Conservation (phyloP, 2,797 vertebrate species). For the Clarias pachynema region DNA sequence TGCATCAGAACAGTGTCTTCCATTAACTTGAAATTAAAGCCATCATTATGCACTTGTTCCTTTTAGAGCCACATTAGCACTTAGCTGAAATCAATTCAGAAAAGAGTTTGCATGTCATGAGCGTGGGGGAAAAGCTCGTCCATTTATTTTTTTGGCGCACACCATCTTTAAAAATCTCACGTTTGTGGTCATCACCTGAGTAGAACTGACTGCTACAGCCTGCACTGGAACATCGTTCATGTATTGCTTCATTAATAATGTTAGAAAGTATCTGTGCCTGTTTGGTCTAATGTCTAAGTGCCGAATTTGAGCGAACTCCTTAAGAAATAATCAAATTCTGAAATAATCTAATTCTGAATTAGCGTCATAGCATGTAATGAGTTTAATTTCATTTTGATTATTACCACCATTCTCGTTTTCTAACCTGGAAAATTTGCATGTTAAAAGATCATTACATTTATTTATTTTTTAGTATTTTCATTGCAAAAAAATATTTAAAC, state of each 20-base stretch:
- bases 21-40: conserved; percentile 43
- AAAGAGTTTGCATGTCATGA: conserved; percentile 9
- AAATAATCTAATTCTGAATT: too few species aligned
- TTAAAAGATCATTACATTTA: neutral
- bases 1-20: conserved; percentile 32
- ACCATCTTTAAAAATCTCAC: conserved; percentile 1
- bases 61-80: conserved; percentile 24
- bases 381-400: neutral
- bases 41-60: conserved; percentile 27
- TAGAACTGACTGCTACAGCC: neutral
- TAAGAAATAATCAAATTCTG: neutral
- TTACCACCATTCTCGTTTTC: neutral
- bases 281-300: neutral
- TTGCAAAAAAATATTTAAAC: neutral
- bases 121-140: neutral
- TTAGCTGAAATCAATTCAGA: conserved; percentile 24
- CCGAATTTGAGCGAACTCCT: neutral
- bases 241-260: conserved; percentile 11
- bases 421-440: neutral
- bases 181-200: neutral
- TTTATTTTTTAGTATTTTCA: neutral
- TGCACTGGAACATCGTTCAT: neutral
- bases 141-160: neutral
- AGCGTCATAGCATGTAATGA: neutral
- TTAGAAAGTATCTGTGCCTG: neutral